phyloP scores from a whole-genome alignment of 2,113 vertebrate species.

The Ammodytes marinus region DNA sequence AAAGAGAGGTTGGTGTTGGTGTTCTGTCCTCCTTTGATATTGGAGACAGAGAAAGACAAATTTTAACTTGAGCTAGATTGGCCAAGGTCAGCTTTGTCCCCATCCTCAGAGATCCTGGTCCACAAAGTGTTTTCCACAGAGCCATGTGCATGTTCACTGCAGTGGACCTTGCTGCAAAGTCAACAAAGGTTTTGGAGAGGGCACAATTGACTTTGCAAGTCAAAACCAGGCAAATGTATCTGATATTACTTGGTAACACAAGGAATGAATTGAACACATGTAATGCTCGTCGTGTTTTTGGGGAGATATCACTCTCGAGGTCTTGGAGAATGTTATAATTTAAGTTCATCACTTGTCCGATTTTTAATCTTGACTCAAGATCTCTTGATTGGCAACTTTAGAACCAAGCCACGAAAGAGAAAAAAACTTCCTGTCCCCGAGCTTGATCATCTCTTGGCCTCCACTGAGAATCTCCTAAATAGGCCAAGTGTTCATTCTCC shows the following conservation, averaged over 20 bases:
- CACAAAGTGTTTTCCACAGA: slow-evolving; percentile 4
- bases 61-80: slow-evolving; percentile 38
- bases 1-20: no score
- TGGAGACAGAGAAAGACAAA: no score
- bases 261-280: background rate
- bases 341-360: background rate
- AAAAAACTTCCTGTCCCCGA: slow-evolving; percentile 32
- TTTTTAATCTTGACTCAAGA: slow-evolving; percentile 12
- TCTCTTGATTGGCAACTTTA: slow-evolving; percentile 15
- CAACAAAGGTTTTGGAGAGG: slow-evolving; percentile 9
- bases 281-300: background rate
- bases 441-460: slow-evolving; percentile 56
- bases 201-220: slow-evolving; percentile 25
- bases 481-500: slow-evolving; percentile 77
- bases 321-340: background rate
- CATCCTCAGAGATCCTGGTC: slow-evolving; percentile 3
- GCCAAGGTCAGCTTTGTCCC: slow-evolving; percentile 49
- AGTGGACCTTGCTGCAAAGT: slow-evolving; percentile 40
- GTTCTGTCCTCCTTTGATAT: no score
- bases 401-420: background rate
- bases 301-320: background rate
- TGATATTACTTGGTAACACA: background rate
- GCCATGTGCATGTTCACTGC: background rate
- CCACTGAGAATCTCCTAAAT: slow-evolving; percentile 75
- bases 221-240: slow-evolving; percentile 20